Percentiles rank a stretch among this genome's conserved stretches.
These are phyloP conservation scores for Oncorhynchus keta DNA, from an alignment of 2,113 vertebrate species.

Conservation along the genomic window DNA sequence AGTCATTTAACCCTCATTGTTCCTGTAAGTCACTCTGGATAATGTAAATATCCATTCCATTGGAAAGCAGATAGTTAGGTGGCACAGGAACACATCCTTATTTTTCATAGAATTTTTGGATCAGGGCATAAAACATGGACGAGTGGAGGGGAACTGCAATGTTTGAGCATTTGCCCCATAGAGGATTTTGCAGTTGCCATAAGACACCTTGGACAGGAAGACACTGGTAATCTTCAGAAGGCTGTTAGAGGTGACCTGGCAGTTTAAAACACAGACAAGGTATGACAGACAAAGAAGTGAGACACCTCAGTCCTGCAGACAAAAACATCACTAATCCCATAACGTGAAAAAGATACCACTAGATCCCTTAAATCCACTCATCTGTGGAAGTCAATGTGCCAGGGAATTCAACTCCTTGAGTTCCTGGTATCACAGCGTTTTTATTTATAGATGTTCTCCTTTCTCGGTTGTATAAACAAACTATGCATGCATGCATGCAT, in stretches of 20 bases:
- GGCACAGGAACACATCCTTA: constrained; percentile 8
- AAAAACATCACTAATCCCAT: not conserved
- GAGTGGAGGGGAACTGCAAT: not conserved
- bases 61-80: constrained; percentile 34
- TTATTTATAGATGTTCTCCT: not conserved
- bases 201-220: constrained; percentile 59
- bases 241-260: constrained; percentile 41
- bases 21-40: too few species aligned
- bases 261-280: not conserved
- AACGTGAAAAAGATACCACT: constrained; percentile 5
- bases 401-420: not conserved
- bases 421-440: not conserved
- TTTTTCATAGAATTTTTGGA: not conserved
- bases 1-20: too few species aligned
- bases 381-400: not conserved
- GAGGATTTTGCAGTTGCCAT: constrained; percentile 52
- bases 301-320: constrained; percentile 8
- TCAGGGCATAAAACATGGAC: not conserved
- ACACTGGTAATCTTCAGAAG: constrained; percentile 49
- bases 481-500: not conserved
- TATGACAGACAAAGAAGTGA: not conserved
- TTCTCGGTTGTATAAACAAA: not conserved
- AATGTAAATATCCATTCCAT: not conserved
- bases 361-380: constrained; percentile 1
- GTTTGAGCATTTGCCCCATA: constrained; percentile 27